Conservation (phyloP, 2,113 vertebrate genomes). For the Artemisiospiza belli region DNA sequence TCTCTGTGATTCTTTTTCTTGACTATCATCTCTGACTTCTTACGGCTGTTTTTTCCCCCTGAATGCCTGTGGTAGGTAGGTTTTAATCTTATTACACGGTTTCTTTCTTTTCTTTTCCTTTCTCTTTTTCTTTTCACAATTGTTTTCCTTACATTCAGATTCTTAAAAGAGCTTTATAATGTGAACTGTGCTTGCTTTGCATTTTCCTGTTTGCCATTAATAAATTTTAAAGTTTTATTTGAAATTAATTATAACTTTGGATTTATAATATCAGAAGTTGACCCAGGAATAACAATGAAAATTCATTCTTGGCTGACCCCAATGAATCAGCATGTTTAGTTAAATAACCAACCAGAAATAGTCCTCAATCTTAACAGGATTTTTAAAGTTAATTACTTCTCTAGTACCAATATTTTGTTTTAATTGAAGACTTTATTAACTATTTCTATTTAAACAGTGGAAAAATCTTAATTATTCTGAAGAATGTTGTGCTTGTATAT, state of each 20-base stretch:
- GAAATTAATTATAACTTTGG: neutral
- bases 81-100: neutral
- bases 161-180: neutral
- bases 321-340: neutral
- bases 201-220: constrained; percentile 12
- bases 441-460: neutral
- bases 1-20: constrained; percentile 37
- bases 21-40: constrained; percentile 34
- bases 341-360: constrained; percentile 24
- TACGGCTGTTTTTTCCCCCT: neutral
- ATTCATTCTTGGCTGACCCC: neutral
- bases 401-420: neutral
- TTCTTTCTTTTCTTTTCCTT: constrained; percentile 28
- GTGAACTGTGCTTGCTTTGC: constrained; percentile 1
- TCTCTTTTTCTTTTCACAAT: neutral
- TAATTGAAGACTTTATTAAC: neutral
- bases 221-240: neutral
- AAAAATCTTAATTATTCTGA: neutral
- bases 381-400: neutral
- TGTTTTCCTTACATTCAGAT: constrained; percentile 2
- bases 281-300: neutral
- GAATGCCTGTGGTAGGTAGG: constrained; percentile 47
- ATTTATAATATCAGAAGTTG: neutral
- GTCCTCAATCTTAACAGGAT: neutral
- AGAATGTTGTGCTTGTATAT: neutral